Conservation (phyloP, 2,113 vertebrate genomes). For the Capreolus pygargus region DNA sequence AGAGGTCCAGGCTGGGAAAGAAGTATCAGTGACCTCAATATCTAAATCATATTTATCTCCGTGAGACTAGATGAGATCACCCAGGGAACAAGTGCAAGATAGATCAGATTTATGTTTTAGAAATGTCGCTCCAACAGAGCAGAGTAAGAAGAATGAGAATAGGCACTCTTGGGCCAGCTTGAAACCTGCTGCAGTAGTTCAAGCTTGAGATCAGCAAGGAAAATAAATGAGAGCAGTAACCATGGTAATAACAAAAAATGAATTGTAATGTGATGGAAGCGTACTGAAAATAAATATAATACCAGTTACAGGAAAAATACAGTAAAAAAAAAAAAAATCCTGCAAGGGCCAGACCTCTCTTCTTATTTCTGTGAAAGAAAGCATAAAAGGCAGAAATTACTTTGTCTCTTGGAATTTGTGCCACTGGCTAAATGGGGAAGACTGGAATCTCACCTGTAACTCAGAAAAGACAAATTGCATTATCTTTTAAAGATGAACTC, state of each 20-base stretch:
- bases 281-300: neutral
- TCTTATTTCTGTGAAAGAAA: neutral
- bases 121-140: neutral
- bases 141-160: neutral
- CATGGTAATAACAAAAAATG: neutral
- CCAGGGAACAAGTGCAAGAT: neutral
- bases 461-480: neutral
- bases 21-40: conserved; percentile 1
- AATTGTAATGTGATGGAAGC: neutral
- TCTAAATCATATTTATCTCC: neutral
- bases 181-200: neutral
- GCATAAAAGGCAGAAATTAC: neutral
- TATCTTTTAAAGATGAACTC: neutral
- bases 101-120: neutral
- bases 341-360: neutral
- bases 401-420: neutral
- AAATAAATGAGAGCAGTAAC: neutral
- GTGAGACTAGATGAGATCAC: conserved; percentile 21
- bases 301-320: neutral
- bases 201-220: neutral
- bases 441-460: neutral
- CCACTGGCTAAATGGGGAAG: neutral
- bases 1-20: neutral
- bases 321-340: neutral
- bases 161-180: neutral